Evolutionary conservation across 2,888 invertebrate genomes (phyloP).

Genomic region (Tetragnatha montana): DNA sequence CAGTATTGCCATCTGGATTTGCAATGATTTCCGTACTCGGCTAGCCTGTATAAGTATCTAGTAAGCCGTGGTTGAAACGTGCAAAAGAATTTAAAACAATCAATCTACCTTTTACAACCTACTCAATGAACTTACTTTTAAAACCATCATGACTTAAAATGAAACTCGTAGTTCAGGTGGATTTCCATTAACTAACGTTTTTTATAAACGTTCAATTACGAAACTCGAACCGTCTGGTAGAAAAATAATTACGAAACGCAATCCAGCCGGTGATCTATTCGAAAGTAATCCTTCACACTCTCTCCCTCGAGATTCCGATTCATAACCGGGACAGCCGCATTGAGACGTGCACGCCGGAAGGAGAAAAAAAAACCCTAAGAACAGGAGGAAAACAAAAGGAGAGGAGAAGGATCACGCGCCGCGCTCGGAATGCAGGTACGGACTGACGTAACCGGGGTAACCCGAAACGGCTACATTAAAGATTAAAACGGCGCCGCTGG

Average conservation of each 20-base stretch:
- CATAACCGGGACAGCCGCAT: background rate
- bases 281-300: background rate
- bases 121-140: no score
- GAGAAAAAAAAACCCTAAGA: background rate
- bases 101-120: no score
- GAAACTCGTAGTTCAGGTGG: no score
- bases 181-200: no score
- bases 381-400: conserved; percentile 13
- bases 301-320: background rate
- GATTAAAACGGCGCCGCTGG: conserved; percentile 64
- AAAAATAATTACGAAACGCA: background rate
- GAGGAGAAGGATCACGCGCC: conserved; percentile 53
- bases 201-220: no score
- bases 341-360: background rate
- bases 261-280: background rate
- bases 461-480: conserved; percentile 68
- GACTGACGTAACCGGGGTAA: conserved; percentile 68
- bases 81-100: no score
- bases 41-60: no score
- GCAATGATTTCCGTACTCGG: no score
- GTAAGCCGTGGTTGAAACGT: no score
- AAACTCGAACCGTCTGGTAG: no score
- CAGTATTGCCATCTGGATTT: no score
- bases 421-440: conserved; percentile 58
- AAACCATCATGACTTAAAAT: no score